Base-by-base conservation (phyloP, 1,140 invertebrate genomes). In the Drosophila leontia region DNA sequence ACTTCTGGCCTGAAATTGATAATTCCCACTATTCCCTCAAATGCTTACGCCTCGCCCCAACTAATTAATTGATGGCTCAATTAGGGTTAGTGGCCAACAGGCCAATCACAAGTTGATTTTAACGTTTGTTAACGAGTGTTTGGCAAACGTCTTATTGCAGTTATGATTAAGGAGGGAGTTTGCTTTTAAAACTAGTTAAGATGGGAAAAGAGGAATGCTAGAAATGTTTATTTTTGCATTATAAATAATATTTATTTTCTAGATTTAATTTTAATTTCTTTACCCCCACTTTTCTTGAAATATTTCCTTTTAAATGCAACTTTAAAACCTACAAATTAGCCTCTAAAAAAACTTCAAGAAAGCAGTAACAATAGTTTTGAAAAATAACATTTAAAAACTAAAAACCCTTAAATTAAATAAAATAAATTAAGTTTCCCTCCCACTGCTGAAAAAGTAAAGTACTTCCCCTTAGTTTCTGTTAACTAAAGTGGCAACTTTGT, bases 61-160 rank as follows among this genome's bases (percentile, higher is more conserved):
- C 67, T 76, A 83, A 87, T 75, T 87, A 83, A 88, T 88, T 87
- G 71, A 87, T 83, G 80, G 63, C 64, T 68, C 58, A 55, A 74
- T 77, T 61, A 72, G 53, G 45, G 55, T 51, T 50, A 42, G 32
- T 50, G 67, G 39, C 55, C 5, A 41, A 51, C n/a, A 11, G 48
- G n/a, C 51, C 34, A 32, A 55, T 55, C 34, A 37, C 39, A 19
- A 35, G 17, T 15, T 55, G 50, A 34, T 42, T 29, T 62, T 15
- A 23, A 53, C 12, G 48, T 41, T 71, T 48, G 57, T 48, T 5
- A 48, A 26, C 7, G 15, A 42, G 39, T 70, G 35, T 39, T 58
- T 15, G 42, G 37, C 26, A 17, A 70, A 57, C 12, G 32, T 70
- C 44, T 58, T 35, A 42, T 50, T 19, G 53, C 44, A 42, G 34